A percentile compares a stretch with the other conserved stretches of the same genome.
These are phyloP conservation scores for Agapornis canus DNA, from an alignment of 2,797 vertebrate genomes.

Conservation along the genomic window DNA sequence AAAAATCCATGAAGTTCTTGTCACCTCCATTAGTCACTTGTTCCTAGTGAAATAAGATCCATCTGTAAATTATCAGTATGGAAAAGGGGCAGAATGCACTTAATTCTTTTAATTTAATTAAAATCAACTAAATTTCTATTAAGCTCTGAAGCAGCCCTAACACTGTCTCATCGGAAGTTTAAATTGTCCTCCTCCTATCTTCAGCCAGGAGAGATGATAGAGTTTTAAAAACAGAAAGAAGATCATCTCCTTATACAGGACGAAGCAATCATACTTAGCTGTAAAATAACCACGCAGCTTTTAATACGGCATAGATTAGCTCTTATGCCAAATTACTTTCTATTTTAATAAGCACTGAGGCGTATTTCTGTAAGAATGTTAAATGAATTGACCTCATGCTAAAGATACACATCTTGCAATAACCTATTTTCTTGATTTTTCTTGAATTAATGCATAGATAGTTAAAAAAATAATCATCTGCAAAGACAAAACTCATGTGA, in stretches of 20 bases:
- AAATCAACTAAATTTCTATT: background rate
- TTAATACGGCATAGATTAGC: constrained; percentile 1
- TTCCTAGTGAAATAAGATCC: background rate
- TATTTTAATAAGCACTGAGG: constrained; percentile 10
- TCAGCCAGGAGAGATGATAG: background rate
- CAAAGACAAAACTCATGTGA: background rate
- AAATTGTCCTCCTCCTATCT: background rate
- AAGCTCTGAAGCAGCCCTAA: background rate
- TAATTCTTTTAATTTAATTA: constrained; percentile 2
- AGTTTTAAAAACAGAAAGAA: constrained; percentile 11
- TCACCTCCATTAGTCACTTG: background rate
- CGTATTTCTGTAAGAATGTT: background rate
- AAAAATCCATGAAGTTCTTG: background rate
- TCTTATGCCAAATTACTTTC: background rate
- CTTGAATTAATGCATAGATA: background rate
- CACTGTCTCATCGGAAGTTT: background rate
- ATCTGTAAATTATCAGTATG: background rate
- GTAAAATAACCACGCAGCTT: background rate
- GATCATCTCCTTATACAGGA: constrained; percentile 29
- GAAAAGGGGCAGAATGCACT: background rate
- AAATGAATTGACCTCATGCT: constrained; percentile 2
- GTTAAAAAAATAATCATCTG: background rate
- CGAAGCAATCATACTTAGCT: background rate
- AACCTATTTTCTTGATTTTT: background rate
- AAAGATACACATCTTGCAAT: background rate